These are phyloP conservation scores for Pheosia tremula DNA, from an alignment of 2,888 invertebrate species.

Conservation along the genomic window DNA sequence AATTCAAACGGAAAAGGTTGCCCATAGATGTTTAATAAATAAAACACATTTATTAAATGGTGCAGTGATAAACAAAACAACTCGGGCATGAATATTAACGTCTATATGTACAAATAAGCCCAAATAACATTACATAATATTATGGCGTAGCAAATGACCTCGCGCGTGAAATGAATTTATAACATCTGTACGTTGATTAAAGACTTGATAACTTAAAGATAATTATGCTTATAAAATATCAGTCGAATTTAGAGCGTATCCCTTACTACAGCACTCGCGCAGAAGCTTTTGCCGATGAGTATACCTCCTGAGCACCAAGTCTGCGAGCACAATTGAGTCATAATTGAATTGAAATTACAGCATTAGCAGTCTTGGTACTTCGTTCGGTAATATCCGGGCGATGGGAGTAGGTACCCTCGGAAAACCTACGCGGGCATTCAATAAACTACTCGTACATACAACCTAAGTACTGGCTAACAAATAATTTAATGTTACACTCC, in stretches of 20 bases:
- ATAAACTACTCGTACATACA: neutral
- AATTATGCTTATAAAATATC: constrained; percentile 77
- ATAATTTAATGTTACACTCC: constrained; percentile 35
- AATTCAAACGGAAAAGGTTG: constrained; percentile 81
- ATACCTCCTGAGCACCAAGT: no score
- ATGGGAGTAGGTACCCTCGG: neutral
- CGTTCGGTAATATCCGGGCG: neutral
- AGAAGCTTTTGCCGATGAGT: neutral
- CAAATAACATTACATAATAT: constrained; percentile 47
- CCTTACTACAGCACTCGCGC: constrained; percentile 35
- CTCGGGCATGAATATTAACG: constrained; percentile 49
- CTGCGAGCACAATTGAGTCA: no score
- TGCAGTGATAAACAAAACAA: constrained; percentile 58
- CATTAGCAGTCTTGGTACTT: no score
- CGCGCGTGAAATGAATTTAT: constrained; percentile 16
- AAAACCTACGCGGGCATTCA: neutral
- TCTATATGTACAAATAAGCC: constrained; percentile 74
- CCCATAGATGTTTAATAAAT: constrained; percentile 77
- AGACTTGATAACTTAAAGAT: constrained; percentile 42
- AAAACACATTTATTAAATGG: constrained; percentile 51
- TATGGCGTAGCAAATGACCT: constrained; percentile 45
- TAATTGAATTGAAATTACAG: no score
- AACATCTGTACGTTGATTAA: constrained; percentile 9
- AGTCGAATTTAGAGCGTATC: constrained; percentile 73
- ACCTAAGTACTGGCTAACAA: constrained; percentile 71